phyloP scores from a whole-genome alignment of 1,140 invertebrate species.

The Sipha flava region DNA sequence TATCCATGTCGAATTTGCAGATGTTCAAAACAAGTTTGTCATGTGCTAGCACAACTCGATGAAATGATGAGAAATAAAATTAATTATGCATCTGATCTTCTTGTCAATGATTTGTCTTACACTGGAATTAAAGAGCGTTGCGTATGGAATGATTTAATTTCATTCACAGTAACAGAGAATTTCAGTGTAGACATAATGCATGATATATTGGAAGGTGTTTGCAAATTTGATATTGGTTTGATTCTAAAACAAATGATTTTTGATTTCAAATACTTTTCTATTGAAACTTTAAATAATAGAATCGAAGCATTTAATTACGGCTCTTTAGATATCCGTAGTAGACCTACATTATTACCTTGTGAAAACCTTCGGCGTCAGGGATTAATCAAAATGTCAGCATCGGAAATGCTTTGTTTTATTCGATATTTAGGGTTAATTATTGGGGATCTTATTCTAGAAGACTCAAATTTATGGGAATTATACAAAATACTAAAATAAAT shows the following conservation, averaged over 20 bases:
- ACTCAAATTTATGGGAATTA: neutral
- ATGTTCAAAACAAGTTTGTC: conserved; percentile 8
- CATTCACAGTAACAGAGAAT: neutral
- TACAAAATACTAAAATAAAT: neutral
- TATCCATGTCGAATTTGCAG: conserved; percentile 36
- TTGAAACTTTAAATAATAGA: neutral
- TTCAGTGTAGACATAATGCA: conserved; percentile 8
- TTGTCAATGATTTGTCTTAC: neutral
- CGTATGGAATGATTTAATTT: neutral
- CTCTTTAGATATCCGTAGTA: neutral
- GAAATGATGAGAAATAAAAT: neutral
- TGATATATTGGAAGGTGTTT: neutral
- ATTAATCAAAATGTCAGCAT: neutral
- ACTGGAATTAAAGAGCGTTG: neutral
- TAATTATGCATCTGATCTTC: neutral
- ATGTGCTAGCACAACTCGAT: neutral
- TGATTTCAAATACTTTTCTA: neutral
- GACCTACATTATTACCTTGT: neutral
- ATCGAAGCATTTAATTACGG: neutral
- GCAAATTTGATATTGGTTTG: neutral
- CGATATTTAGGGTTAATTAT: neutral
- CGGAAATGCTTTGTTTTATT: neutral
- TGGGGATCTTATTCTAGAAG: neutral
- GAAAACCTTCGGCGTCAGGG: neutral
- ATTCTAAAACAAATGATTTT: neutral